Evolutionary conservation across 2,888 invertebrate genomes (phyloP).

Genomic region (Eupelmus urozonus): DNA sequence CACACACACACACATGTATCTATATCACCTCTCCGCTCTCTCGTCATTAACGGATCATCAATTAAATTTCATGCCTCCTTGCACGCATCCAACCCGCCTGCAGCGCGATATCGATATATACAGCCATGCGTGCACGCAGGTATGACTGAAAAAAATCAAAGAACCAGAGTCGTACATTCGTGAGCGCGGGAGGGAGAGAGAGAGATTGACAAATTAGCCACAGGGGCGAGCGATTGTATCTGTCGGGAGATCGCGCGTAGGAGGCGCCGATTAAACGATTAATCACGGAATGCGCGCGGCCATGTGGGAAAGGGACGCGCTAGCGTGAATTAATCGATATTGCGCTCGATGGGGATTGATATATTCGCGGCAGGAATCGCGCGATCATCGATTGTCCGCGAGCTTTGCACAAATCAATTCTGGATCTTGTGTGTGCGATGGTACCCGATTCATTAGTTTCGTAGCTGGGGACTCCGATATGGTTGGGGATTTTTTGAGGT

Average conservation of each 20-base stretch:
- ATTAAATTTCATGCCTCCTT: slow-evolving; percentile 52
- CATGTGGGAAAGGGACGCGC: neutral
- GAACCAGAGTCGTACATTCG: neutral
- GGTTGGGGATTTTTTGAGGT: no score
- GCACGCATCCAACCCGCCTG: neutral
- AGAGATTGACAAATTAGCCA: slow-evolving; percentile 48
- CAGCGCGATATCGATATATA: neutral
- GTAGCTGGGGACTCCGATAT: no score
- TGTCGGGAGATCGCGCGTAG: slow-evolving; percentile 17
- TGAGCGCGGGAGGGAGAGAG: neutral
- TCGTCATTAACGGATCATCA: slow-evolving; percentile 46
- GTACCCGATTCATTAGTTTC: neutral
- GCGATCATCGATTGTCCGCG: neutral
- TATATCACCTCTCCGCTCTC: neutral
- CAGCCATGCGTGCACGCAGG: neutral
- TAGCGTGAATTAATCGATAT: slow-evolving; percentile 34
- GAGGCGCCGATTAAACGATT: slow-evolving; percentile 34
- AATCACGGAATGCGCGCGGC: slow-evolving; percentile 17
- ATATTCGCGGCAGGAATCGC: neutral
- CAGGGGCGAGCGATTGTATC: slow-evolving; percentile 28
- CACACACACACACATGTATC: neutral
- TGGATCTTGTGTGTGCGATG: neutral
- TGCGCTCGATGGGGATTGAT: slow-evolving; percentile 16
- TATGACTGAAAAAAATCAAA: neutral
- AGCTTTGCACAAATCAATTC: neutral